Conservation (phyloP, 2,888 invertebrate species). For the Nysson spinosus region DNA sequence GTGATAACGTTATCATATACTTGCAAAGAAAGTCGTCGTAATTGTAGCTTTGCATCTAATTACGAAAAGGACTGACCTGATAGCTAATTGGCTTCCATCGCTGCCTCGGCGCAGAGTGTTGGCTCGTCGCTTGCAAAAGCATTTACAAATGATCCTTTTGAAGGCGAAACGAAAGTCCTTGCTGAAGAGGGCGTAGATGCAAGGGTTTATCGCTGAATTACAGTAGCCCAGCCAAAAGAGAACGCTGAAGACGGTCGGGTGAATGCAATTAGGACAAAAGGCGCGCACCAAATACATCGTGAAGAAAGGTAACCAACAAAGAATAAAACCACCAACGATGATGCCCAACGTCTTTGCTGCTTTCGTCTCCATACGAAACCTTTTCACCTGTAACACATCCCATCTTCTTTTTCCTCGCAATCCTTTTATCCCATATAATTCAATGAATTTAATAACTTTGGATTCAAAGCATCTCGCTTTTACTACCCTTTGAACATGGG, state of each 20-base stretch:
- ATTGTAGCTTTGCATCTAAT: not conserved
- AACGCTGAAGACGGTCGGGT: slow-evolving; percentile 90
- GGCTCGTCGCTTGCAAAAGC: slow-evolving; percentile 83
- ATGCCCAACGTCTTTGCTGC: slow-evolving; percentile 98
- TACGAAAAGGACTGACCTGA: slow-evolving; percentile 60
- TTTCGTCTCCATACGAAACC: slow-evolving; percentile 96
- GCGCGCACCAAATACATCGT: slow-evolving; percentile 95
- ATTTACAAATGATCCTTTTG: slow-evolving; percentile 93
- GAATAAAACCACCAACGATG: slow-evolving; percentile 97
- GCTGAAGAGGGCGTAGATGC: slow-evolving; percentile 96
- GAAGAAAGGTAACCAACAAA: slow-evolving; percentile 98
- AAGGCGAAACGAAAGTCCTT: slow-evolving; percentile 97
- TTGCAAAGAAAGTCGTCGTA: too few relatives aligned
- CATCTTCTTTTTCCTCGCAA: not conserved
- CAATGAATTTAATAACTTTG: too few relatives aligned
- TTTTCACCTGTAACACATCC: slow-evolving; percentile 81
- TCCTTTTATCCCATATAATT: too few relatives aligned
- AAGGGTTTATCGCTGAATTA: slow-evolving; percentile 97
- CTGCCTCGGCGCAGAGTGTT: slow-evolving; percentile 75
- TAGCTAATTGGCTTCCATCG: slow-evolving; percentile 73
- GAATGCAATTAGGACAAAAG: slow-evolving; percentile 91
- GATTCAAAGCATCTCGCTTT: too few relatives aligned
- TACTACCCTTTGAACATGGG: too few relatives aligned
- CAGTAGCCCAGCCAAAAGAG: slow-evolving; percentile 99
- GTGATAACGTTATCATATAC: too few relatives aligned